phyloP scores from a whole-genome alignment of 2,797 vertebrate species.

The Betta splendens region DNA sequence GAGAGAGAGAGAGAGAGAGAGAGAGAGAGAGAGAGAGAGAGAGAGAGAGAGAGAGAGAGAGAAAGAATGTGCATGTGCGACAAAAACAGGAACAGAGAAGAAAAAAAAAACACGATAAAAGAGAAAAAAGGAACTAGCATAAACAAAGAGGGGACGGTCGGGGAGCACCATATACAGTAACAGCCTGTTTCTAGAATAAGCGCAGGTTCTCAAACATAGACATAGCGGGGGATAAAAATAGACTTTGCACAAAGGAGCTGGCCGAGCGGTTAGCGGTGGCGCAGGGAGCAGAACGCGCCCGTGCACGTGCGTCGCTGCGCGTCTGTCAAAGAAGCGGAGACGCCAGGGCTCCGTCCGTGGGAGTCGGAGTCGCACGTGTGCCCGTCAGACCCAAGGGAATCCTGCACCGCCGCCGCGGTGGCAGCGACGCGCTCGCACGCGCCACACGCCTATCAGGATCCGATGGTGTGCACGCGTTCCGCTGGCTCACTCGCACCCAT shows the following conservation, averaged over 20 bases:
- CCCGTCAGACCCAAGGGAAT: slow-evolving; percentile 57
- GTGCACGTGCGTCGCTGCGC: slow-evolving; percentile 27
- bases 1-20: neutral
- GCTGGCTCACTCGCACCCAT: slow-evolving; percentile 13
- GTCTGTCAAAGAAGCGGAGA: slow-evolving; percentile 27
- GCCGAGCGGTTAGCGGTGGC: slow-evolving; percentile 51
- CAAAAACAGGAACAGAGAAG: slow-evolving; percentile 5
- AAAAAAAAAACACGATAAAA: slow-evolving; percentile 6
- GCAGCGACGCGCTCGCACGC: slow-evolving; percentile 9
- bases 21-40: neutral
- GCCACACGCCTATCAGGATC: slow-evolving; percentile 28
- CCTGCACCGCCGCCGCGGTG: slow-evolving; percentile 34
- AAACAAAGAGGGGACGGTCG: slow-evolving; percentile 41
- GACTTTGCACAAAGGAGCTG: slow-evolving; percentile 59
- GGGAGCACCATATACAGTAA: slow-evolving; percentile 62
- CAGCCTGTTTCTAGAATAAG: slow-evolving; percentile 52
- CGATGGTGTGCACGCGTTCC: slow-evolving; percentile 29
- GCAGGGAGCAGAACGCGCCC: slow-evolving; percentile 53
- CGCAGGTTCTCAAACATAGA: slow-evolving; percentile 58
- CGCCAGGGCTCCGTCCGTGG: slow-evolving; percentile 37
- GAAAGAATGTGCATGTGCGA: too few species aligned
- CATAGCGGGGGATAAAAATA: slow-evolving; percentile 58
- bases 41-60: neutral
- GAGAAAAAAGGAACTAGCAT: slow-evolving; percentile 36
- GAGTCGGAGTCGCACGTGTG: slow-evolving; percentile 35